phyloP scores from a whole-genome alignment of 2,113 vertebrate species.

The Salvelinus namaycush region DNA sequence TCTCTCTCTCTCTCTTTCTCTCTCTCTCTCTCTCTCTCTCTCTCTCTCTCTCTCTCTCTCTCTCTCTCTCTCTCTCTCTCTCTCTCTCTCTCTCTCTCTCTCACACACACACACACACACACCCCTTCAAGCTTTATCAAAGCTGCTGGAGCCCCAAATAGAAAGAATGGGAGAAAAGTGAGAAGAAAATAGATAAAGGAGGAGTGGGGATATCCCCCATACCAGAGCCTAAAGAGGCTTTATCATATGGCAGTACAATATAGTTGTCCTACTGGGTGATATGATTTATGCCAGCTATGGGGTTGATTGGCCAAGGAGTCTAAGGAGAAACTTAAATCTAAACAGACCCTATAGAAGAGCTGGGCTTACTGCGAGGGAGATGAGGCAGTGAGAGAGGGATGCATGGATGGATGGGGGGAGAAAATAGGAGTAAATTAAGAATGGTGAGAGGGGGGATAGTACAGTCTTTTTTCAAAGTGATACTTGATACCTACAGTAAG shows the following conservation, averaged over 20 bases:
- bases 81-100: background rate
- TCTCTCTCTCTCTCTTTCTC: background rate
- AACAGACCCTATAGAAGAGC: slow-evolving; percentile 21
- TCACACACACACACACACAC: background rate
- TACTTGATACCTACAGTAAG: slow-evolving; percentile 11
- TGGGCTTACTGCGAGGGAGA: slow-evolving; percentile 26
- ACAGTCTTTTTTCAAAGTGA: slow-evolving; percentile 13
- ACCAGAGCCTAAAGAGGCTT: background rate
- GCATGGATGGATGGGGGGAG: slow-evolving; percentile 2
- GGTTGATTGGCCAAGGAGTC: slow-evolving; percentile 46
- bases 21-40: slow-evolving; percentile 1
- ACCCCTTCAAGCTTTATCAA: background rate
- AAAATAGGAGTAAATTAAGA: slow-evolving; percentile 12
- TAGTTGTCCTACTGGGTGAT: slow-evolving; percentile 17
- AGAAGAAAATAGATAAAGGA: slow-evolving; percentile 26
- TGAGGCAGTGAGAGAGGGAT: slow-evolving; percentile 7
- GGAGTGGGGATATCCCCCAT: slow-evolving; percentile 13
- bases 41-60: too few relatives aligned
- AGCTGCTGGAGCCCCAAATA: slow-evolving; percentile 11
- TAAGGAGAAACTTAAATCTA: slow-evolving; percentile 16
- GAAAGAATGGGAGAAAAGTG: slow-evolving; percentile 20
- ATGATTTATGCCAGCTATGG: slow-evolving; percentile 32
- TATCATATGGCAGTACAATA: slow-evolving; percentile 32
- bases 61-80: too few relatives aligned
- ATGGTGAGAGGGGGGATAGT: background rate